Base-by-base conservation (phyloP, 2,113 vertebrate species). In the Phyllostomus hastatus region DNA sequence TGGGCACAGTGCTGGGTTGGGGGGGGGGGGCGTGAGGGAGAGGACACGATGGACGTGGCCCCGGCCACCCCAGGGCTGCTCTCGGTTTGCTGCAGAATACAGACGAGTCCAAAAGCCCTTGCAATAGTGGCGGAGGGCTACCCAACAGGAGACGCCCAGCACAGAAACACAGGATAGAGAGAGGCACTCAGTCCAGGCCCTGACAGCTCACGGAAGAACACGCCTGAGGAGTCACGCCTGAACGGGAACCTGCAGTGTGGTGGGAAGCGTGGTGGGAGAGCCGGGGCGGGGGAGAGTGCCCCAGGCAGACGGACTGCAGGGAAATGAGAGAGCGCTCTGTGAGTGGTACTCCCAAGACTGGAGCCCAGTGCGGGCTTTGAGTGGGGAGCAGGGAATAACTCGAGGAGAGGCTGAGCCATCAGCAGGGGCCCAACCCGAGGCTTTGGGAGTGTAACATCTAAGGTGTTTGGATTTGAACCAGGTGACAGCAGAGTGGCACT, bases 361-460 rank as follows among this genome's bases (percentile, higher is more conserved):
- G 35, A 73, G 10, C 43, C 43, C 9, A 38, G 38, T 1, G 52
- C 15, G 61, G 38, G 38, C 28, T 75, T 92, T 4, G 1, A 87
- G 11, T 7, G 16, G 22, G 20, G 9, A 5, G 2, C 10, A 24
- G 28, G 20, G 3, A 33, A 31, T 22, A 2, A 20, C 10, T 28
- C 79, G 26, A 33, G 14, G 10, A 7, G 35, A 57, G 43, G 4
- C 1, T 35, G 2, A 7, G 12, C 15, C 5, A 1, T 54, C 20
- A 46, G 19, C 41, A 66, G 17, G 46, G 15, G 35, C 11, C 46
- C 59, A 22, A 90, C 31, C 38, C 43, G 26, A 33, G 7, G 15
- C 2, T 38, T 20, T 52, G 1, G 54, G 57, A 73, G 31, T 76
- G n/a, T 41, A 64, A 92, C 22, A 33, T 33, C 22, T 35, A 69